Evolutionary conservation across 2,113 vertebrate species (phyloP), one percentile per base, ranked within the genome.

Genomic region (Prunella fulvescens): DNA sequence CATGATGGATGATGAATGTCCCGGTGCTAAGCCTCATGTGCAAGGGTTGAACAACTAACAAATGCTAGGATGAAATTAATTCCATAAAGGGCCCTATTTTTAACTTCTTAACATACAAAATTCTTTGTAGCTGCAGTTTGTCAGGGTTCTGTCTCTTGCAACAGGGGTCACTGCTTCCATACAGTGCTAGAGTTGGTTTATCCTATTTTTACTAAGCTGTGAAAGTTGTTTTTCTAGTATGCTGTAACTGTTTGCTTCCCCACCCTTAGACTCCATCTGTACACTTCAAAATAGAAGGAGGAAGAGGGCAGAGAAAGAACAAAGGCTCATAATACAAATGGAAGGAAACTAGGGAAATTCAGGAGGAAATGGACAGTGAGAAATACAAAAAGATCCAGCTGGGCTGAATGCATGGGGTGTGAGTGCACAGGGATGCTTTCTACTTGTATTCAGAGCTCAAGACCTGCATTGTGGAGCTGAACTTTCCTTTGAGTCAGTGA

Each of bases 291-390:
- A 94, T 95, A 97, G 95, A 31, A 92, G 91, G 93, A 97, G 97
- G 97, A 98, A 97, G 82, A 96, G 93, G 69, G 51, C 88, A 97
- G 96, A 97, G 87, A 95, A 97, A 88, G 92, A 97, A 96, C 94
- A 97, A 96, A 97, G 85, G 66, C 80, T 95, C 64, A 9, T 88
- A 95, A 81, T 87, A 95, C 91, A 2, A 97, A 97, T 96, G 90
- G 90, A 95, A 96, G 97, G 97, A 97, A 98, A 91, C 94, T 37
- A 85, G 94, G 89, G 93, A 95, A 96, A 95, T 89, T 72, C 78
- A 66, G 88, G 88, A 97, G 96, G 97, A 98, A 98, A 91, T 14
- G 88, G 95, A 92, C 93, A 95, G 90, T 93, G 76, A 96, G 90
- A 93, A 97, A 97, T 92, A 95, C 95, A 97, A 81, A 97, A 96